Evolutionary conservation across 2,113 vertebrate species (phyloP), one percentile per base, ranked within the genome.

Genomic region (Vireo altiloquus): DNA sequence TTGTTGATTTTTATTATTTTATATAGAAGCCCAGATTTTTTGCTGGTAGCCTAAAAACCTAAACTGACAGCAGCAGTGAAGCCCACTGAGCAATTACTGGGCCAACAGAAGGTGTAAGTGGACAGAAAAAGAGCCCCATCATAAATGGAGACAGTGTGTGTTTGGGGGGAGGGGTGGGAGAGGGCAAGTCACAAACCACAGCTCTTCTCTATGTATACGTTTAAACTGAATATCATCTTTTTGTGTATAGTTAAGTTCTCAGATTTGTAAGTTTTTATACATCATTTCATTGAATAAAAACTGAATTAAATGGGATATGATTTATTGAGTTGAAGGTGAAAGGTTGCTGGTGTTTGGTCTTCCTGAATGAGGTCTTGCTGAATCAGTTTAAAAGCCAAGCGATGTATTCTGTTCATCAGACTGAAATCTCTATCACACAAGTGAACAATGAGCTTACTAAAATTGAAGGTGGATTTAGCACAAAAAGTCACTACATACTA

Each of bases 221-320:
- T 98, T 97, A 96, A 97, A 96, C 93, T 84, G 95, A 98, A 47
- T 97, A 96, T 95, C 97, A 95, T 96, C 95, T 97, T 96, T 97
- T 93, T 98, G 96, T 98, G 97, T 98, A 97, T 98, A 98, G 97
- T 98, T 98, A 97, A 97, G 97, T 98, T 98, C 97, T 97, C 97
- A 94, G 89, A 98, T 98, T 98, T 98, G 98, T 98, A 98, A 98
- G 97, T 98, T 98, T 98, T 98, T 98, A 98, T 98, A 98, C 98
- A 97, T 98, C 94, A 97, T 98, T 98, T 98, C 97, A 98, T 95
- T 97, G 96, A 98, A 98, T 98, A 98, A 98, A 98, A 97, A 94
- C 93, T 95, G 79, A 96, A 97, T 95, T 97, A 97, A 98, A 98
- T 90, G 96, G 85, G 88, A 54, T 91, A 66, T 52, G 87, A 65